Evolutionary conservation across 2,888 invertebrate species (phyloP).

Genomic region (Agelastica alni): DNA sequence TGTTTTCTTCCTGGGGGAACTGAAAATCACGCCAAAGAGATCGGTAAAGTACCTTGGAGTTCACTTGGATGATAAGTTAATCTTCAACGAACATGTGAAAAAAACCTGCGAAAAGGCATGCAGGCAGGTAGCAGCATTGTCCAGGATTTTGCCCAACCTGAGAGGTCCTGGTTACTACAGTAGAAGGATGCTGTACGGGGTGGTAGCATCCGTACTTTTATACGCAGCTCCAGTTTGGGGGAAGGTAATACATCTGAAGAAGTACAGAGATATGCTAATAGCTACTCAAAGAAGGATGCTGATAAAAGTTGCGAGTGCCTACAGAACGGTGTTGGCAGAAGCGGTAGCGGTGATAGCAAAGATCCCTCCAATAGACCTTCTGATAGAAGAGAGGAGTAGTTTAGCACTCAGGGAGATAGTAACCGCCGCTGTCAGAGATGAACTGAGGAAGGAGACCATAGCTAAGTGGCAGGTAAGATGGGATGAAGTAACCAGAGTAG

Average conservation of each 20-base stretch:
- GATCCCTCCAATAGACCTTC: slow-evolving; percentile 24
- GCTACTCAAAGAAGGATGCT: slow-evolving; percentile 11
- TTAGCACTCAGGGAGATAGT: not conserved
- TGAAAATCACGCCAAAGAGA: not conserved
- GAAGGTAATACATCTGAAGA: slow-evolving; percentile 6
- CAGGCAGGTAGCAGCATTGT: slow-evolving; percentile 1
- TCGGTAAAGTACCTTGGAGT: slow-evolving; percentile 19
- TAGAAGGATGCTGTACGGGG: slow-evolving; percentile 14
- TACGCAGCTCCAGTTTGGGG: slow-evolving; percentile 27
- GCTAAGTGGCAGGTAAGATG: slow-evolving; percentile 5
- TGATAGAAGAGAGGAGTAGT: slow-evolving; percentile 22
- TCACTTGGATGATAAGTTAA: slow-evolving; percentile 22
- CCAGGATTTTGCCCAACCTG: slow-evolving; percentile 20
- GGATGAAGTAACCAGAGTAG: not conserved
- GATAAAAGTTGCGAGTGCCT: no score
- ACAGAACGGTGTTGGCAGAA: slow-evolving; percentile 22
- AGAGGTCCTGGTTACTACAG: slow-evolving; percentile 8
- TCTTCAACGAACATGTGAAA: slow-evolving; percentile 8
- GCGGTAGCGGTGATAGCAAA: slow-evolving; percentile 24
- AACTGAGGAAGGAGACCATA: not conserved
- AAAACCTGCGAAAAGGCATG: no score
- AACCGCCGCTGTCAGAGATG: not conserved
- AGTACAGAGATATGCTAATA: slow-evolving; percentile 8
- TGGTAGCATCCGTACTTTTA: slow-evolving; percentile 15
- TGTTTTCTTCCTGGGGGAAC: not conserved